Evolutionary conservation across 2,113 vertebrate genomes (phyloP), one percentile per base, ranked within the genome.

Genomic region (Choloepus hoffmanni): DNA sequence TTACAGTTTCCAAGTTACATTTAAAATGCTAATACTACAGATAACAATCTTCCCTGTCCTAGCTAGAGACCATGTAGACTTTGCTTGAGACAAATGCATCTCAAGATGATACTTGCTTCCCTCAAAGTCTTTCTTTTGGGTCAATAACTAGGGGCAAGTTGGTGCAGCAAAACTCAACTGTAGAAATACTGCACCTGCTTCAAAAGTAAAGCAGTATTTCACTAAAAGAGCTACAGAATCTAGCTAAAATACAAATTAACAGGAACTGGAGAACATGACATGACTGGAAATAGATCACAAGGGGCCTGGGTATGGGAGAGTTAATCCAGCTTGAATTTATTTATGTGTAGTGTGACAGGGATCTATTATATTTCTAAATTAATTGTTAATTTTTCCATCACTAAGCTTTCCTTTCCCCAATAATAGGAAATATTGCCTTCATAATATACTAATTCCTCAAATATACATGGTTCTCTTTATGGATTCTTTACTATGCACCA

Each of bases 301-400:
- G 45, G 21, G 43, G 21, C 2, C 65, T 36, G 36, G 36, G 36
- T 36, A 36, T 36, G 36, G 36, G 36, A 36, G 36, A 36, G 36
- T 89, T 73, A 85, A 93, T 48, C 36, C 14, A 40, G 78, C 90
- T 82, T 67, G 48, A 88, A 60, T 67, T 85, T 87, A 77, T 84
- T 89, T 53, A 78, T 78, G 63, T 65, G 45, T 40, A 48, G 9
- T 93, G 33, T 90, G 63, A 78, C 23, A 43, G 45, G 30, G 19
- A 28, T 70, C 63, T 78, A 58, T 65, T 86, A 68, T 63, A 85
- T 92, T 88, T 60, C 77, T 40, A 94, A 85, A 83, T 74, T 73
- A 79, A 78, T 76, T 85, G 68, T 50, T 58, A 79, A 62, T 18
- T 94, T 95, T 74, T 72, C 78, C 43, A 74, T 48, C n/a, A 55